Evolutionary conservation across 2,888 invertebrate genomes (phyloP), one percentile per base, ranked within the genome.

Genomic region (Cremastinae sp.): DNA sequence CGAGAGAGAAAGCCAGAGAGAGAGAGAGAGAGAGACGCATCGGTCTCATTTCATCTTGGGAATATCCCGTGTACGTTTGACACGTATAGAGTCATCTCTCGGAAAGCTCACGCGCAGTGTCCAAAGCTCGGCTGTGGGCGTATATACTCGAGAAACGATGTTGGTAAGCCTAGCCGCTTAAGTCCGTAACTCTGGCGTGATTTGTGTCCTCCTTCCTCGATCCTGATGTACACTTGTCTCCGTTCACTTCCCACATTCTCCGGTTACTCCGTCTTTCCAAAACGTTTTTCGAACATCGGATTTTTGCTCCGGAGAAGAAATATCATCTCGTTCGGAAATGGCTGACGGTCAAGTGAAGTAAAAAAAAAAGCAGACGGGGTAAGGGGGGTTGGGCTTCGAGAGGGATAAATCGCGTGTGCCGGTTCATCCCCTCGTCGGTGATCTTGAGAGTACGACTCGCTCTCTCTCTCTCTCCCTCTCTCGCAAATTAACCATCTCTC

Each of bases 141-240:
- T 28, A 49, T 28, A 47, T 61, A 36, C 56, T 12, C 49, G 18
- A 14, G 18, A 28, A 71, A 53, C 47, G 41, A 66, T 47, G 53
- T 47, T 75, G 53, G 56, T 72, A 89, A 72, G 66, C 73, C 73
- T 62, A 86, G 87, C 88, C 86, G 86, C 88, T 89, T 89, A 89
- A 89, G 88, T 89, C 87, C 86, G 87, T 87, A 86, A 88, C 88
- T 87, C 87, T 84, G 80, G 79, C 76, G 88, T 89, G 89, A 89
- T 89, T 89, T 89, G 89, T 88, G 87, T 84, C 80, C 81, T 78
- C n/a, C n/a, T n/a, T n/a, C n/a, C n/a, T n/a, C n/a, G n/a, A n/a
- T n/a, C n/a, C n/a, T n/a, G n/a, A n/a, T n/a, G n/a, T n/a, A n/a
- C n/a, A n/a, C n/a, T n/a, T n/a, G n/a, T n/a, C n/a, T n/a, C n/a